Base-by-base conservation (phyloP, 2,888 invertebrate genomes). In the Dicranocentrus wangi region DNA sequence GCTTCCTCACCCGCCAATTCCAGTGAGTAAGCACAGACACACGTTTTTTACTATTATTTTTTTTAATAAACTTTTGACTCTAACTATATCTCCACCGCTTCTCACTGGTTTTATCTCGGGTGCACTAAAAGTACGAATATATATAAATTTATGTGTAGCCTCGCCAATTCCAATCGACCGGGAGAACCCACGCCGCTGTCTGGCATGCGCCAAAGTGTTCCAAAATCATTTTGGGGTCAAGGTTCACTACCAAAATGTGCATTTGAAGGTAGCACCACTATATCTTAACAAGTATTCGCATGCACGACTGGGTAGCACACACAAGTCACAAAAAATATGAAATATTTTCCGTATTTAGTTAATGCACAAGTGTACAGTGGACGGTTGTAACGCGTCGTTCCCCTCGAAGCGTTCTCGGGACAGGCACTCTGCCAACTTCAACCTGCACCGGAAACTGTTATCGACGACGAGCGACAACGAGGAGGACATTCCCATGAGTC, bases 201-300 rank as follows among this genome's bases (percentile, higher is more conserved):
- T 95, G 1, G 95, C 95, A 39, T 98, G 98, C 89, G 95, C 95
- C 7, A 96, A 97, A 89, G 92, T 94, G 87, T 98, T 97, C 89
- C 96, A 95, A 89, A 98, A 96, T 88, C 94, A 95, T 87, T 97
- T 96, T 88, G 94, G 95, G 66, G 93, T 97, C 25, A 97, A 97
- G 89, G 95, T 95, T 0, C 98, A 98, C 89, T 98, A 96, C 89
- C 97, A 97, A 90, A 97, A 95, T 89, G 95, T 96, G 10, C 98
- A 98, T 89, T 92, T 98, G 70, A 98, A 98, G 85, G 86, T 86
- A 79, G n/a, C n/a, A 32, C 32, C 32, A 3, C 32, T n/a, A n/a
- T n/a, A n/a, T n/a, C n/a, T n/a, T n/a, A n/a, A n/a, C n/a, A n/a
- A n/a, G n/a, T n/a, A n/a, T 32, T 32, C 32, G 10, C n/a, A n/a